A percentile compares a stretch with the other conserved stretches of the same genome.
Conservation (phyloP, 2,888 invertebrate genomes). For the Drosophila villosipedis region DNA sequence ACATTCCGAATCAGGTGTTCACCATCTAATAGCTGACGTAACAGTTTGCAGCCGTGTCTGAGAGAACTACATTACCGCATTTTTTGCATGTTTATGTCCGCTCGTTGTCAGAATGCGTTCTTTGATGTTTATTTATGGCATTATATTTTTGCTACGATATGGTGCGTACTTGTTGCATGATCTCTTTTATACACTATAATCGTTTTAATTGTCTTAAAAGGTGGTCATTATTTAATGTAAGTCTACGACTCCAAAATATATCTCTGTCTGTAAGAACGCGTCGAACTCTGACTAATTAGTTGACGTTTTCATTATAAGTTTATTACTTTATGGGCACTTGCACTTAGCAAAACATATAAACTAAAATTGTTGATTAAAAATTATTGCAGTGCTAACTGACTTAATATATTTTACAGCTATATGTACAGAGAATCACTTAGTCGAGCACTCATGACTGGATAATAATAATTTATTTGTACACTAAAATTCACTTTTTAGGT, state of each 20-base stretch:
- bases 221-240: not conserved
- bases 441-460: not conserved
- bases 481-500: not conserved
- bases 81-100: not conserved
- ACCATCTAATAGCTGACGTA: conserved; percentile 9
- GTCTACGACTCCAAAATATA: not conserved
- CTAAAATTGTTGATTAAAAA: not conserved
- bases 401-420: not conserved
- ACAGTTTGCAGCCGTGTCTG: not conserved
- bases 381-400: not conserved
- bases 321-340: not conserved
- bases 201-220: not conserved
- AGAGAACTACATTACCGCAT: conserved; percentile 9
- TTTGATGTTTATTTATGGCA: conserved; percentile 6
- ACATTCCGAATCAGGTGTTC: conserved; percentile 10
- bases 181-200: not conserved
- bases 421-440: not conserved
- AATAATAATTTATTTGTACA: not conserved
- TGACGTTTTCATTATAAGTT: not conserved
- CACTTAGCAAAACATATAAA: not conserved
- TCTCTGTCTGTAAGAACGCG: not conserved
- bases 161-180: conserved; percentile 16
- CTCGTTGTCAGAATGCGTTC: not conserved
- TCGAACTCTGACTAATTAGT: not conserved
- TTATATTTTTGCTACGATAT: conserved; percentile 9